phyloP scores from a whole-genome alignment of 2,888 invertebrate genomes.

The Augochlorella aurata region DNA sequence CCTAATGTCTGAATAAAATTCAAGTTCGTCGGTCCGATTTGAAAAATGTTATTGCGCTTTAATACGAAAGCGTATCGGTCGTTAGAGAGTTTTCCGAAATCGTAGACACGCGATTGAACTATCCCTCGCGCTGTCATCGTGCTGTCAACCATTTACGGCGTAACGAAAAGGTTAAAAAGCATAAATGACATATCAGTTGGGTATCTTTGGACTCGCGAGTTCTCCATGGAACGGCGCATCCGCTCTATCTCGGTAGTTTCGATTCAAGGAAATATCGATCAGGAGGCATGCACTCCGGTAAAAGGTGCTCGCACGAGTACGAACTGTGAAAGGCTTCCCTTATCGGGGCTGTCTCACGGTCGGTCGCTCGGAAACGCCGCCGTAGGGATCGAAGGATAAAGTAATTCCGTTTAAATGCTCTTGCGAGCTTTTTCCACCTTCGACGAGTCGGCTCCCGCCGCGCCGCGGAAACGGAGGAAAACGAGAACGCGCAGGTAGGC shows the following conservation, averaged over 20 bases:
- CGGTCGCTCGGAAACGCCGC: slow-evolving; percentile 26
- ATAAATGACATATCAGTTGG: slow-evolving; percentile 1
- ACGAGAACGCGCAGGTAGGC: slow-evolving; percentile 11
- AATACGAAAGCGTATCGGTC: too few species aligned
- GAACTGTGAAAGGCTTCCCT: slow-evolving; percentile 37
- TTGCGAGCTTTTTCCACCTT: slow-evolving; percentile 33
- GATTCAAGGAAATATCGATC: slow-evolving; percentile 27
- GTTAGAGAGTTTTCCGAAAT: too few species aligned
- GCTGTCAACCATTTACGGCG: background rate
- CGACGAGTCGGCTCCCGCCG: background rate
- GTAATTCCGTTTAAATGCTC: slow-evolving; percentile 45
- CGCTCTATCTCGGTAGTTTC: background rate
- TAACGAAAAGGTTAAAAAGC: background rate
- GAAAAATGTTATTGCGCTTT: too few species aligned
- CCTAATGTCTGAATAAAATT: too few species aligned
- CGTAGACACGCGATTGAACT: too few species aligned
- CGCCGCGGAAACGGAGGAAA: background rate
- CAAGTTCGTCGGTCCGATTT: too few species aligned
- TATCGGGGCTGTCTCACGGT: slow-evolving; percentile 24
- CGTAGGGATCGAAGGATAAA: slow-evolving; percentile 38
- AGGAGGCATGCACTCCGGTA: slow-evolving; percentile 5
- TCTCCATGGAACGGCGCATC: background rate
- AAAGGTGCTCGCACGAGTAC: slow-evolving; percentile 5
- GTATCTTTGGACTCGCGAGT: background rate
- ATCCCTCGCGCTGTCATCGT: too few species aligned